Base-by-base conservation (phyloP, 2,113 vertebrate species). In the Neopipo cinnamomea region DNA sequence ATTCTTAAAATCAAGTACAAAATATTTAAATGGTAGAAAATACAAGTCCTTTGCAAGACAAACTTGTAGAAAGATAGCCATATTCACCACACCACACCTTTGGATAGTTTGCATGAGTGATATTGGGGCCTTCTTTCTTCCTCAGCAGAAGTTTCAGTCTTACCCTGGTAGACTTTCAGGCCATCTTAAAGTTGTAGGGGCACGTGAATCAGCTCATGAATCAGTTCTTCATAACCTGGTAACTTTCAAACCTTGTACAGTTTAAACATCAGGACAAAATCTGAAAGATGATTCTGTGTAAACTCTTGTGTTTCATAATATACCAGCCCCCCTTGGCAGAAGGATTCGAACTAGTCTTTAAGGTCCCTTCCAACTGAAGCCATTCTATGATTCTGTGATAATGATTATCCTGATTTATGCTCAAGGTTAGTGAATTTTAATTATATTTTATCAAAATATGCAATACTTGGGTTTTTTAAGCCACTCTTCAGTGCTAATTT, bases 251-350 rank as follows among this genome's bases (percentile, higher is more conserved):
- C 8, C 13, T 61, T 46, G 25, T 31, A 19, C 19, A 53, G 37
- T 35, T 31, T 47, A 66, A 79, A 62, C 20, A 46, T 33, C 0
- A 5, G 44, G 50, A 37, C 10, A 66, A 80, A 88, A 62, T 66
- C n/a, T 50, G 31, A 27, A 68, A 63, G 23, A 6, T 50, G 19
- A 14, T 79, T 76, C 33, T 44, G 61, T 27, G 17, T 65, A 65
- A n/a, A 5, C 5, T 7, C 12, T n/a, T 73, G 2, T 17, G 8
- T 59, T 30, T 28, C 19, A 22, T 42, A 50, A n/a, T 39, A 17
- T 5, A 21, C 14, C 39, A n/a, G 2, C 19, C 0, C 0, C 31
- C 23, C 20, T 1, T 12, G 28, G 33, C 61, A 75, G 46, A 0
- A 0, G 23, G 6, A 7, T 39, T 14, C 39, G 28, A 25, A 9